Evolutionary conservation across 2,797 vertebrate species (phyloP).

Genomic region (Falco concolor): DNA sequence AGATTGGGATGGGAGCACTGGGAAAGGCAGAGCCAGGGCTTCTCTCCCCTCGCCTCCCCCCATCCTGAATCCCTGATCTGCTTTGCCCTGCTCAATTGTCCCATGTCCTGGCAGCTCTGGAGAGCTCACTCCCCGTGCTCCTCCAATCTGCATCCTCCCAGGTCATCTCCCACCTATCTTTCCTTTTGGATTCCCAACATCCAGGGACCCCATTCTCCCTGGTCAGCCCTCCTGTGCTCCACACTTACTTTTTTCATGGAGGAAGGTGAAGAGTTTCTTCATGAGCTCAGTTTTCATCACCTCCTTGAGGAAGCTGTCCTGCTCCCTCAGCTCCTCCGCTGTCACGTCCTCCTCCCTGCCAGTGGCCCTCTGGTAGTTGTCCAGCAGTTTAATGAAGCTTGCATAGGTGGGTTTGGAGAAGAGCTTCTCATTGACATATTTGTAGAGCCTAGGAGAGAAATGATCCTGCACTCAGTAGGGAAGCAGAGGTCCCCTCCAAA

Average conservation of each 20-base stretch:
- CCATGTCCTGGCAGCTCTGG: background rate
- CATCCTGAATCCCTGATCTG: too few species aligned
- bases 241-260: slow-evolving; percentile 69
- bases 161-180: background rate
- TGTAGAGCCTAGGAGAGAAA: slow-evolving; percentile 67
- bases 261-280: slow-evolving; percentile 68
- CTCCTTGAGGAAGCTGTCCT: slow-evolving; percentile 69
- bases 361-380: slow-evolving; percentile 73
- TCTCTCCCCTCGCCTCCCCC: too few species aligned
- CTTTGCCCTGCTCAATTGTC: background rate
- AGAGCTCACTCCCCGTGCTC: background rate
- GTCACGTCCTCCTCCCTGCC: slow-evolving; percentile 70
- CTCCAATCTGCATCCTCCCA: background rate
- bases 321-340: slow-evolving; percentile 66
- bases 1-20: rapidly evolving
- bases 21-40: background rate
- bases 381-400: slow-evolving; percentile 73
- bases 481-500: background rate
- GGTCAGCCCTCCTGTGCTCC: background rate
- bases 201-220: rapidly evolving
- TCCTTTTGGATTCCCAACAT: rapidly evolving
- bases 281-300: slow-evolving; percentile 73
- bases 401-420: slow-evolving; percentile 76
- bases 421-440: slow-evolving; percentile 69
- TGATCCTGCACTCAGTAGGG: background rate